Evolutionary conservation across 2,113 vertebrate species (phyloP), one percentile per base, ranked within the genome.

Genomic region (Callocephalon fimbriatum): DNA sequence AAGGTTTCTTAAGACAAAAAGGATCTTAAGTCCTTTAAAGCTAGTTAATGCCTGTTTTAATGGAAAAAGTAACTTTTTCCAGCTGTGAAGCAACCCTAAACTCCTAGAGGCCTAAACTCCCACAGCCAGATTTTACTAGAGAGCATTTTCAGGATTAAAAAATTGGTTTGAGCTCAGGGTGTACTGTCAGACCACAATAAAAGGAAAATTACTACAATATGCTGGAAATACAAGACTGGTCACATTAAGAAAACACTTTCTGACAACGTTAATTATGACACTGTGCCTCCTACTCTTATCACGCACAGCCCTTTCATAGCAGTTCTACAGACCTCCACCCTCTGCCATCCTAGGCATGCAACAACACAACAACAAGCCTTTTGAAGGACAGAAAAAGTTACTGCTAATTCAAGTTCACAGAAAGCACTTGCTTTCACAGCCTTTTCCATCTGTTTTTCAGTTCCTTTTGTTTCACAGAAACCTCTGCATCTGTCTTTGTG

Each of bases 201-300:
- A 96, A 94, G 90, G 93, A 96, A 97, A 97, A 96, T 93, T 67
- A 94, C 93, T 88, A 95, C 88, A 97, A 96, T 88, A 95, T 94
- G 86, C 67, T 92, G 88, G 90, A 96, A 96, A 86, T 51, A 74
- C 56, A 96, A 74, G 83, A 86, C 91, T 25, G 94, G 83, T 94
- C 86, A 59, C 75, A 94, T 73, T 48, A 35, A 61, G 71, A 90
- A 91, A 79, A 71, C 61, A 90, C 40, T 88, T 94, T 95, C 85
- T 94, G 96, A 96, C 93, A 95, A 86, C 26, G 7, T 95, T 94
- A 96, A 90, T 95, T 96, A 96, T 87, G 89, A 93, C 93, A 94
- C 76, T 68, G 70, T 93, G 86, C 88, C 82, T 96, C 90, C 92
- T 88, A 92, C 48, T 93, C 90, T 91, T 94, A 94, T 83, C 88